Base-by-base conservation (phyloP, 2,888 invertebrate genomes). In the Deilephila elpenor region DNA sequence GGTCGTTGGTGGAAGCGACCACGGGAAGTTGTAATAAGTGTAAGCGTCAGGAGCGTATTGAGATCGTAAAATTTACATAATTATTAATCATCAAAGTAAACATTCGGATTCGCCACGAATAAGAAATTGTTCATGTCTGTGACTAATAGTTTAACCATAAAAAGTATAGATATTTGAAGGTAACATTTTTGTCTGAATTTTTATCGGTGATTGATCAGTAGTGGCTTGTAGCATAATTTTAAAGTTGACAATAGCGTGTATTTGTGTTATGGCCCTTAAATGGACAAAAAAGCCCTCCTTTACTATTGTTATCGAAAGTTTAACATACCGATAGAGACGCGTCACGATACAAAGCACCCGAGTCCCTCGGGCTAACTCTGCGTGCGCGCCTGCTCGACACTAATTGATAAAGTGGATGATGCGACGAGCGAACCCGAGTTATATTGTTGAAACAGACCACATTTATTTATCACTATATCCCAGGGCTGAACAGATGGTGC, bases 331-430 rank as follows among this genome's bases (percentile, higher is more conserved):
- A 44, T 20, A 8, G 3, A 5, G 37, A 37, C 34, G n/a, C 29
- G 29, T 17, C 20, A 70, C 7, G 17, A 44, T n/a, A 20, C 20
- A 64, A n/a, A 20, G 37, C 37, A 14, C 8, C 44, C n/a, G 37
- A 20, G 20, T 67, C 67, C 67, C 67, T 67, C 25, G 25, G 64
- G 78, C 81, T 77, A 77, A 60, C 70, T 20, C 70, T 60, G 62
- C 70, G 32, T 62, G 11, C 25, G 29, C 37, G 59, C 37, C 73
- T 62, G 71, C 20, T 56, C 70, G 32, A 29, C 70, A 60, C 78
- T 86, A 92, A 93, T 92, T 92, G 92, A 89, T 89, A 89, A 91
- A 92, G 89, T 91, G 88, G 86, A 79, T 77, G 78, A 82, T 83
- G 77, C 78, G 78, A 75, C 75, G 77, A 74, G 71, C 72, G 74